Evolutionary conservation across 1,140 invertebrate genomes (phyloP), one percentile per base, ranked within the genome.

Genomic region (Drosophila prosaltans): DNA sequence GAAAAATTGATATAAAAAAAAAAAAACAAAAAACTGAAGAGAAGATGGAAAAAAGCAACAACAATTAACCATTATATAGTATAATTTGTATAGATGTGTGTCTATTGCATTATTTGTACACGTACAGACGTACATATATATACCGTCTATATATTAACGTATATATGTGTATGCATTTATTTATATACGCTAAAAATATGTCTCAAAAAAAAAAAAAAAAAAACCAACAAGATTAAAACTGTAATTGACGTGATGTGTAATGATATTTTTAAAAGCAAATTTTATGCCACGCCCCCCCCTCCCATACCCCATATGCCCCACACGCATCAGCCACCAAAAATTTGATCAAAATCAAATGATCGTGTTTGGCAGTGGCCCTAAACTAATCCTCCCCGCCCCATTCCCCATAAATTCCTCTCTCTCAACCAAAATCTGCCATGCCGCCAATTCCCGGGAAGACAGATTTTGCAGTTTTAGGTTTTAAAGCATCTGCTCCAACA

Each of bases 221-320:
- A 73, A 39, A 54, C 40, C 60, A 60, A 40, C 28, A 81, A 77
- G 63, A 83, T 83, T 72, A 69, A 80, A 86, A 89, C 73, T 86
- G 84, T 89, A 89, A 89, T 89, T 89, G 84, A 84, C 84, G 84
- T 89, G 84, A 89, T 89, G 85, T 89, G 84, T 89, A 89, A 89
- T 85, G 81, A 85, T 89, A 89, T 89, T 89, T 89, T 89, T 89
- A 90, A 89, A 89, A 88, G 80, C 84, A 89, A 89, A 89, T 90
- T 89, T 89, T 89, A 89, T 89, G 84, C 81, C 73, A 82, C 77
- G 72, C 64, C 80, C 64, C 61, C 61, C 32, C 26, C 7, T 16
- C 0, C 30, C 62, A 16, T 6, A 7, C 36, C 32, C 45, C 40
- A 43, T 4, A 43, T 6, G 5, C 9, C 11, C 45, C 67, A 57